Conservation (phyloP, 2,113 vertebrate genomes). For the Phalacrocorax carbo region DNA sequence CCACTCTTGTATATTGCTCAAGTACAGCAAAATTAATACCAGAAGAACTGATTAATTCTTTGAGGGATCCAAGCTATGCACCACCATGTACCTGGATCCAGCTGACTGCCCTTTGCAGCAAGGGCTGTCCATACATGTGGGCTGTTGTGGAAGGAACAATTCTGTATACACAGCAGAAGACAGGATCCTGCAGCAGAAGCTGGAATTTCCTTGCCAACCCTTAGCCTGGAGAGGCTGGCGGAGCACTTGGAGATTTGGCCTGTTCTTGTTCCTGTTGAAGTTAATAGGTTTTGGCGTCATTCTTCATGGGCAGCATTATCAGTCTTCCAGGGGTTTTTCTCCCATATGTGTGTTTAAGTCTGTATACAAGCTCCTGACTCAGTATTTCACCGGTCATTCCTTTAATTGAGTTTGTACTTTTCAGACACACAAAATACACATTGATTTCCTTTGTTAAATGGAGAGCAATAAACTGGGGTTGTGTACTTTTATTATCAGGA, state of each 20-base stretch:
- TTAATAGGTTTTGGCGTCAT: background rate
- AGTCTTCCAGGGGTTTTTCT: background rate
- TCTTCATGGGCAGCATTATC: background rate
- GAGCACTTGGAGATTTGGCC: background rate
- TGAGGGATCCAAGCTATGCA: background rate
- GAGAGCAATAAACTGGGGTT: constrained; percentile 24
- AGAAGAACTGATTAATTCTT: background rate
- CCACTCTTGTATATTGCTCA: background rate
- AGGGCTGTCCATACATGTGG: background rate
- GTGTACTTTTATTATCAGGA: constrained; percentile 35
- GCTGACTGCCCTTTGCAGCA: background rate
- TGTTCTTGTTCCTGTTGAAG: background rate
- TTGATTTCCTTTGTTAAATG: constrained; percentile 40
- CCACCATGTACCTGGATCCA: background rate
- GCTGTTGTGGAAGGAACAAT: background rate
- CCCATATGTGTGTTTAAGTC: background rate
- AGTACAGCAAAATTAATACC: background rate
- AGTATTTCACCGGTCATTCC: background rate
- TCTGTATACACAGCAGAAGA: background rate
- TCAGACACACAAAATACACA: constrained; percentile 45
- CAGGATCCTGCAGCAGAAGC: background rate
- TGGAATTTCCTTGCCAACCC: background rate
- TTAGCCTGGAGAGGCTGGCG: background rate
- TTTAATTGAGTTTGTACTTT: constrained; percentile 44
- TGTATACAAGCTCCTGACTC: background rate